Percentiles rank a stretch among this genome's conserved stretches.
phyloP scores from a whole-genome alignment of 1,140 invertebrate genomes.

The Periplaneta americana region DNA sequence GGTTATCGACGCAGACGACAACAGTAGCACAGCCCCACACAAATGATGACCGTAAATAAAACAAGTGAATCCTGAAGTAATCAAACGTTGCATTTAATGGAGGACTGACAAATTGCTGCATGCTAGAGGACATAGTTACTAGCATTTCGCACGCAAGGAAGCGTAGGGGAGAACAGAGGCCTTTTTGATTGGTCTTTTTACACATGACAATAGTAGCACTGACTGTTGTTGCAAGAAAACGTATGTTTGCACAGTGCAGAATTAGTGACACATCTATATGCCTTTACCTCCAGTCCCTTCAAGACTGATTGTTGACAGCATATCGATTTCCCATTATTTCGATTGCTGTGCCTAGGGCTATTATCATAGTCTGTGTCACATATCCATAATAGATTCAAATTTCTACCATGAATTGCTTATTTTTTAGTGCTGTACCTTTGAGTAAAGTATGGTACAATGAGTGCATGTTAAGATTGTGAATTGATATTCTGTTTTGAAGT shows the following conservation, averaged over 20 bases:
- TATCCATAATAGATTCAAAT: neutral
- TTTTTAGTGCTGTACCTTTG: neutral
- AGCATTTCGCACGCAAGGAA: neutral
- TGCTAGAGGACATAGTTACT: neutral
- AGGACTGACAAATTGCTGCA: neutral
- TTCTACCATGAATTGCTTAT: neutral
- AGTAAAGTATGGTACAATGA: neutral
- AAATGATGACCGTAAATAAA: neutral
- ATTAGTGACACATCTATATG: neutral
- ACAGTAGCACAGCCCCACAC: neutral
- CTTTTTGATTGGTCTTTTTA: neutral
- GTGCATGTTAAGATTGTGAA: neutral
- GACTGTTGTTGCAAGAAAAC: neutral
- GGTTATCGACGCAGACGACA: conserved; percentile 60
- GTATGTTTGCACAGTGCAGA: neutral
- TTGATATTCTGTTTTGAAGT: neutral
- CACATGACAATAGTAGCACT: neutral
- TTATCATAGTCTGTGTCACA: neutral
- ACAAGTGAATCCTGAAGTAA: neutral
- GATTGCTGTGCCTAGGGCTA: neutral
- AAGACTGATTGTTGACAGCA: neutral
- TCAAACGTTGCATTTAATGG: neutral
- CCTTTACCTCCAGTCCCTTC: neutral
- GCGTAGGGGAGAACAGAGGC: neutral
- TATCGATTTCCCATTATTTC: neutral